Percentiles rank a stretch among this genome's conserved stretches.
Conservation (phyloP, 2,888 invertebrate genomes). For the Apotomis turbidana region DNA sequence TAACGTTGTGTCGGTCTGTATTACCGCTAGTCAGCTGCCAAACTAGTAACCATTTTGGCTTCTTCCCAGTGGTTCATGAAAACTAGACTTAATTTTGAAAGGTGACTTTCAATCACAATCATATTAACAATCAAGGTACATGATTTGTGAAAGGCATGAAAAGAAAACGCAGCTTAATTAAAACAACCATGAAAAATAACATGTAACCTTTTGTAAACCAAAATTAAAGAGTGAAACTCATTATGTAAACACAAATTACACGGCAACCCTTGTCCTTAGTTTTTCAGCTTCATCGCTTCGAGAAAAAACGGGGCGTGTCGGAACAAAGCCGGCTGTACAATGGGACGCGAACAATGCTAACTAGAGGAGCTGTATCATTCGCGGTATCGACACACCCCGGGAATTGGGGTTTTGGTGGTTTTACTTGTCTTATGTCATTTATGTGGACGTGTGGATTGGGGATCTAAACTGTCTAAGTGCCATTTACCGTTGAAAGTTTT, state of each 20-base stretch:
- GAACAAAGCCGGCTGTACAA: slow-evolving; percentile 77
- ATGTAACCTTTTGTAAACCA: neutral
- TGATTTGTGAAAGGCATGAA: no score
- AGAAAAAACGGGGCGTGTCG: slow-evolving; percentile 79
- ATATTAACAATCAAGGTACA: no score
- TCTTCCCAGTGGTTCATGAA: no score
- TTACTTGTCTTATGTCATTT: slow-evolving; percentile 7
- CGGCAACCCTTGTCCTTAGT: slow-evolving; percentile 48
- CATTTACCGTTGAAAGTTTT: no score
- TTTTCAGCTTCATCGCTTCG: slow-evolving; percentile 60
- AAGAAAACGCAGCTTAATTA: no score
- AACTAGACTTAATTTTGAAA: no score
- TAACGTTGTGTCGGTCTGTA: no score
- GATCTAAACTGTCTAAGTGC: neutral
- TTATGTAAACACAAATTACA: slow-evolving; percentile 56
- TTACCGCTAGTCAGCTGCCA: no score
- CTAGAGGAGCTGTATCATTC: slow-evolving; percentile 77
- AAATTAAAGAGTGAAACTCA: slow-evolving; percentile 44
- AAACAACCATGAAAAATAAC: slow-evolving; percentile 4
- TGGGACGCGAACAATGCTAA: slow-evolving; percentile 78
- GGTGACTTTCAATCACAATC: no score
- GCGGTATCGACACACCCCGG: slow-evolving; percentile 64
- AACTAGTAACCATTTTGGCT: no score
- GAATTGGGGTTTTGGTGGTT: slow-evolving; percentile 54
- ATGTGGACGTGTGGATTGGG: slow-evolving; percentile 1